Base-by-base conservation (phyloP, 2,888 invertebrate genomes). In the Ectropis crepuscularia region DNA sequence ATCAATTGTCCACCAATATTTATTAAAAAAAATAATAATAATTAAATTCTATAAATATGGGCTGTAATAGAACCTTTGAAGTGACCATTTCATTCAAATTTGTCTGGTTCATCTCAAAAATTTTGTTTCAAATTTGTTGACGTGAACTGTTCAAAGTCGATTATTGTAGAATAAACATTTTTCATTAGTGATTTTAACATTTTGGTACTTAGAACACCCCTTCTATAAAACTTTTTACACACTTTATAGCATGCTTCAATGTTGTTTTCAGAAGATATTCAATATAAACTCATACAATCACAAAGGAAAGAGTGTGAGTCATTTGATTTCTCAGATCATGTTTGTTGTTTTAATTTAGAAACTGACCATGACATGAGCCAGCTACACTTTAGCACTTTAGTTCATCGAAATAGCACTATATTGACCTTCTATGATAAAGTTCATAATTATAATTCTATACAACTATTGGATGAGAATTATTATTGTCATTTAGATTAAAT, bases 331-430 rank as follows among this genome's bases (percentile, higher is more conserved):
- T 53, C 43, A 53, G 53, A 45, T 53, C 43, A 43, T 53, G 53
- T 53, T 53, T 53, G 43, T 53, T 53, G 48, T 47, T 48, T 49
- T 48, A 16, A 53, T 48, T 28, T 39, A 46, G 46, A 43, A 42
- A 54, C 48, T 54, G 54, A 38, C 60, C 60, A 49, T 61, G 60
- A 55, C 54, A 61, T 49, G 45, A 61, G 39, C 39, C 9, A 6
- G 16, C 49, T 45, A 42, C 8, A 42, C n/a, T n/a, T n/a, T n/a
- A n/a, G n/a, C n/a, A 55, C 10, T 54, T 48, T n/a, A n/a, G 46
- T 46, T 60, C 53, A 38, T 42, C 45, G 45, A 50, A 54, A 55
- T 50, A 49, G 39, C n/a, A 49, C 36, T 49, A 36, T 10, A 42
- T 49, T 54, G 53, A 61, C 53, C 48, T 61, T 61, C 16, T 60